Percentiles rank a stretch among this genome's conserved stretches.
Conservation (phyloP, 35 echinoderm and acorn worm genomes). For the Strongylocentrotus purpuratus region DNA sequence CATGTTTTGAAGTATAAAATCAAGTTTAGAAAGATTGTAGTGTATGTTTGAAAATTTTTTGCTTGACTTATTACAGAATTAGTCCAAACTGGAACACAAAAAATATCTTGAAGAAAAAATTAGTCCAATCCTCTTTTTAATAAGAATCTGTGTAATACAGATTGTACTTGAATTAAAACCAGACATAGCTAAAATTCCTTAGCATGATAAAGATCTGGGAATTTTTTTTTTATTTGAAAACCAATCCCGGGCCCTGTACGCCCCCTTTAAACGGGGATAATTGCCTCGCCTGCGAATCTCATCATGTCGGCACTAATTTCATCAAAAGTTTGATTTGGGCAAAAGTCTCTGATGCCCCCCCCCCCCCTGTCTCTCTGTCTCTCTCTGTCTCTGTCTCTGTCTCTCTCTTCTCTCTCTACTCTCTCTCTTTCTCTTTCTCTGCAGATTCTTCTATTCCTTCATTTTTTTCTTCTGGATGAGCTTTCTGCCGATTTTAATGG, state of each 20-base stretch:
- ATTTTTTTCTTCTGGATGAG: not conserved
- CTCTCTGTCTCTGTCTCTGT: not conserved
- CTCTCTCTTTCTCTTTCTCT: not conserved
- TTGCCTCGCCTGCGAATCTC: not conserved
- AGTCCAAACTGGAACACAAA: too few species aligned
- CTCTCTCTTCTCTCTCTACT: not conserved
- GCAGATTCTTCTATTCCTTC: not conserved
- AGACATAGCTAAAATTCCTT: not conserved
- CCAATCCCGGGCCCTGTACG: not conserved
- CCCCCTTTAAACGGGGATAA: not conserved
- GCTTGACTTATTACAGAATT: too few species aligned
- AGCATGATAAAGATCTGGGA: not conserved
- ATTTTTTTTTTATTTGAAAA: not conserved
- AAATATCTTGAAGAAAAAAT: too few species aligned
- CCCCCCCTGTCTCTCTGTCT: not conserved
- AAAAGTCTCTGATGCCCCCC: not conserved
- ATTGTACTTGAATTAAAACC: not conserved
- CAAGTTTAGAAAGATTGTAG: too few species aligned
- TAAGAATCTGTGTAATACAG: too few species aligned
- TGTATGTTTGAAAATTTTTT: too few species aligned
- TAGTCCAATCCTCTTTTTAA: too few species aligned
- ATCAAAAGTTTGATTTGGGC: constrained; percentile 1
- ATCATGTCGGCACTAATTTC: constrained; percentile 1
- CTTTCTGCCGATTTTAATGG: not conserved
- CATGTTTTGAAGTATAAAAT: too few species aligned